phyloP scores from a whole-genome alignment of 1,140 invertebrate genomes.

The Drosophila setifemur region DNA sequence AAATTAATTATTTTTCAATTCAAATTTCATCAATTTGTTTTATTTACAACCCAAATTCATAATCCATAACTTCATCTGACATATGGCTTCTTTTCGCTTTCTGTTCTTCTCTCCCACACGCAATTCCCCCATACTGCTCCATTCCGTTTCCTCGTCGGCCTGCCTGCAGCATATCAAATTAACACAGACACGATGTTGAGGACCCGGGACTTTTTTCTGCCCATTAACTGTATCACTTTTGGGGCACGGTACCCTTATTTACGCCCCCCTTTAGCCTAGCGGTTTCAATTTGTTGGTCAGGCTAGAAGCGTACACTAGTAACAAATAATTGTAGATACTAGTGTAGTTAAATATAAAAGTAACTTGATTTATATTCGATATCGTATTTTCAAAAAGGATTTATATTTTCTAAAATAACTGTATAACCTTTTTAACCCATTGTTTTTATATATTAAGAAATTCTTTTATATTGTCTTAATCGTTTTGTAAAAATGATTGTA shows the following conservation, averaged over 20 bases:
- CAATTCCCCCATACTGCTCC: background rate
- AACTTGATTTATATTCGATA: no score
- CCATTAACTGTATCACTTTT: constrained; percentile 80
- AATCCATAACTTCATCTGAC: constrained; percentile 58
- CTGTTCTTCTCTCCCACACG: constrained; percentile 5
- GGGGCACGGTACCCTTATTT: constrained; percentile 43
- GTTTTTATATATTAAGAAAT: no score
- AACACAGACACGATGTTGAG: constrained; percentile 67
- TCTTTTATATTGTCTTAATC: no score
- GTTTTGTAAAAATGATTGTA: no score
- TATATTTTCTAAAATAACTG: no score
- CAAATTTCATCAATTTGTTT: constrained; percentile 4
- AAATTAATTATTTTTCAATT: no score
- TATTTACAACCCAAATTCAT: constrained; percentile 23
- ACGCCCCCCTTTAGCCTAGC: constrained; percentile 8
- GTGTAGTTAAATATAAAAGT: background rate
- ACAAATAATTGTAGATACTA: background rate
- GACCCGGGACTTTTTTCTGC: constrained; percentile 59
- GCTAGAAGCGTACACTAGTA: constrained; percentile 28
- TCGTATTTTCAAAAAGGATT: no score
- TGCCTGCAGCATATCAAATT: constrained; percentile 76
- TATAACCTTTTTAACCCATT: no score
- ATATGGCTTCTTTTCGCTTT: constrained; percentile 62
- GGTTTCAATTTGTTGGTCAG: constrained; percentile 74
- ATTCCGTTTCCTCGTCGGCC: constrained; percentile 22